These are phyloP conservation scores for Papilio machaon DNA, from an alignment of 1,140 invertebrate genomes.

Conservation along the genomic window DNA sequence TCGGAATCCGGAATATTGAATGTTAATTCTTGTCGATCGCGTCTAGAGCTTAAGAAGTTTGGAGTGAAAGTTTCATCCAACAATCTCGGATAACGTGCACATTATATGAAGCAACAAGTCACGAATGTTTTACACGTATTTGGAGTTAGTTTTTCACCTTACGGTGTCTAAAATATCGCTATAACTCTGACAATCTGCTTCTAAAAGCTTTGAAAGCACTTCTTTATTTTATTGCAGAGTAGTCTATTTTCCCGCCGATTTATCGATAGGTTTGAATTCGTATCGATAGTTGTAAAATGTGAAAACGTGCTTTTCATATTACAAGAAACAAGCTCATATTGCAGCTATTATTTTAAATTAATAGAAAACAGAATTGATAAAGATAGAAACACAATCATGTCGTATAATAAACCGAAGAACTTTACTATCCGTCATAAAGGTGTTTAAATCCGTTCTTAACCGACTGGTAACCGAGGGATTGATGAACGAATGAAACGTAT, in stretches of 20 bases:
- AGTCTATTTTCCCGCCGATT: not conserved
- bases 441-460: constrained; percentile 61
- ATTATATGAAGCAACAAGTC: constrained; percentile 13
- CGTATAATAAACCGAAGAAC: constrained; percentile 43
- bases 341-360: constrained; percentile 3
- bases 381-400: not conserved
- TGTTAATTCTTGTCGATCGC: not conserved
- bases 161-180: not conserved
- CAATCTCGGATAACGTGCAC: constrained; percentile 7
- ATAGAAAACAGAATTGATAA: not conserved
- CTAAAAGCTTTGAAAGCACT: too few relatives aligned
- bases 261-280: too few relatives aligned
- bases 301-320: too few relatives aligned
- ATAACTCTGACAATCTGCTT: too few relatives aligned
- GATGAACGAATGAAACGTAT: constrained; percentile 65
- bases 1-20: not conserved
- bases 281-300: too few relatives aligned
- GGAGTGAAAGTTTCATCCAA: constrained; percentile 20
- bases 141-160: not conserved
- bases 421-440: constrained; percentile 58
- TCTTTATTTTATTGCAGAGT: too few relatives aligned
- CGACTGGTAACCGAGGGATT: constrained; percentile 58
- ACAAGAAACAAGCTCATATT: not conserved
- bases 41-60: not conserved
- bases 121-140: not conserved